Evolutionary conservation across 2,797 vertebrate genomes (phyloP).

Genomic region (Hoplostethus atlanticus): DNA sequence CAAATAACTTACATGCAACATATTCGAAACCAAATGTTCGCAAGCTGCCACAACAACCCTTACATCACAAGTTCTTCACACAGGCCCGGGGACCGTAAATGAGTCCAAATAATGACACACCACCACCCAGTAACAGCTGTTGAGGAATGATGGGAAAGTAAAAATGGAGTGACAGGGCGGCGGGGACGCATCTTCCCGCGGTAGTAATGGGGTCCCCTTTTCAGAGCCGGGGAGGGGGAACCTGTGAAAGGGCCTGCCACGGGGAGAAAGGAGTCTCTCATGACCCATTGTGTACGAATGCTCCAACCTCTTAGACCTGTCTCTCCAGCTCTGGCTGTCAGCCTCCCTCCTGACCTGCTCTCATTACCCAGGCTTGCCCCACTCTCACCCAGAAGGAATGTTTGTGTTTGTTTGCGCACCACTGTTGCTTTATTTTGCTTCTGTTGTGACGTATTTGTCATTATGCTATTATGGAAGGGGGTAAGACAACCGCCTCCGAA

Average conservation of each 20-base stretch:
- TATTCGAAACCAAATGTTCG: slow-evolving; percentile 71
- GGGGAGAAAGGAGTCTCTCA: slow-evolving; percentile 80
- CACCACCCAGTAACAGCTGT: slow-evolving; percentile 81
- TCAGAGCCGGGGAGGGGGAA: slow-evolving; percentile 66
- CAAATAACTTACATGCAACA: slow-evolving; percentile 75
- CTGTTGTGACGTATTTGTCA: slow-evolving; percentile 41
- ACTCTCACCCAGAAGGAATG: slow-evolving; percentile 66
- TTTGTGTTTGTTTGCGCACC: slow-evolving; percentile 66
- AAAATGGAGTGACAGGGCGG: slow-evolving; percentile 67
- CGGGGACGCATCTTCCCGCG: slow-evolving; percentile 39
- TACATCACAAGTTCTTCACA: slow-evolving; percentile 55
- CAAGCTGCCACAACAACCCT: slow-evolving; percentile 67
- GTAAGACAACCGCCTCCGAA: neutral
- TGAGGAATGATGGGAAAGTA: slow-evolving; percentile 79
- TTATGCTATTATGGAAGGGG: neutral
- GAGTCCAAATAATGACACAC: slow-evolving; percentile 80
- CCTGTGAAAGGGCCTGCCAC: slow-evolving; percentile 82
- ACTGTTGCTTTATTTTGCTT: slow-evolving; percentile 45
- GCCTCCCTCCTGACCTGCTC: slow-evolving; percentile 55
- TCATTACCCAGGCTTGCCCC: slow-evolving; percentile 40
- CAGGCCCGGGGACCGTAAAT: slow-evolving; percentile 65
- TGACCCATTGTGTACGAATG: slow-evolving; percentile 77
- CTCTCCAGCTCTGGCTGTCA: slow-evolving; percentile 53
- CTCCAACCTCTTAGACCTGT: slow-evolving; percentile 69
- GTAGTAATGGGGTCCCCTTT: slow-evolving; percentile 76